Conservation (phyloP, 2,888 invertebrate species). For the Hecatera dysodea region DNA sequence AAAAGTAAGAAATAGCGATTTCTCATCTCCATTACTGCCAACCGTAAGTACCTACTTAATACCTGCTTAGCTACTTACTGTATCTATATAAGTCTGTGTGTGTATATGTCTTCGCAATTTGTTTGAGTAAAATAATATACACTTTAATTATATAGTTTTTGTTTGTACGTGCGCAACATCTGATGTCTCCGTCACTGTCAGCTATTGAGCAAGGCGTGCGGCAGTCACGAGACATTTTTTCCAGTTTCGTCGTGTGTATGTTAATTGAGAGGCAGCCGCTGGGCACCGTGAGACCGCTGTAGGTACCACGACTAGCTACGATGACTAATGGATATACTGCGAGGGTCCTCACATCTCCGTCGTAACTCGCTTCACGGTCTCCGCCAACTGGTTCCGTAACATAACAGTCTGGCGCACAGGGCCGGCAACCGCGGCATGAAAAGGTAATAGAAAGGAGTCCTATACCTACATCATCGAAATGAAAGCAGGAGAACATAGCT, state of each 20-base stretch:
- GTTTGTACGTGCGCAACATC: background rate
- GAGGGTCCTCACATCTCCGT: background rate
- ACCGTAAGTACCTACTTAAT: too few species aligned
- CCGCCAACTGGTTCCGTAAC: too few species aligned
- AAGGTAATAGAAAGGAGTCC: background rate
- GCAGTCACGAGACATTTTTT: conserved; percentile 40
- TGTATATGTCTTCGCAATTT: background rate
- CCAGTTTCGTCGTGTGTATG: conserved; percentile 35
- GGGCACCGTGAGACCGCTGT: background rate
- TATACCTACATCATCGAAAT: background rate
- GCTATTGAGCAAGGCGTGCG: conserved; percentile 30
- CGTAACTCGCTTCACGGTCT: too few species aligned
- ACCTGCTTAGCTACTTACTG: too few species aligned
- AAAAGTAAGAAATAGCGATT: too few species aligned
- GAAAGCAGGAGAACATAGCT: background rate
- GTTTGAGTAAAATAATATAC: background rate
- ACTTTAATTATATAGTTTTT: background rate
- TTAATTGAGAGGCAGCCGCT: conserved; percentile 36
- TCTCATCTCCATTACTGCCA: too few species aligned
- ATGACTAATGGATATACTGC: background rate
- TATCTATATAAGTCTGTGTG: too few species aligned
- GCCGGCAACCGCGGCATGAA: too few species aligned
- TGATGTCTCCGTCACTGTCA: conserved; percentile 2
- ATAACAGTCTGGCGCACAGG: too few species aligned
- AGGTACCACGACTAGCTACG: background rate